Evolutionary conservation across 1,140 invertebrate genomes (phyloP).

Genomic region (Cydia strobilella): DNA sequence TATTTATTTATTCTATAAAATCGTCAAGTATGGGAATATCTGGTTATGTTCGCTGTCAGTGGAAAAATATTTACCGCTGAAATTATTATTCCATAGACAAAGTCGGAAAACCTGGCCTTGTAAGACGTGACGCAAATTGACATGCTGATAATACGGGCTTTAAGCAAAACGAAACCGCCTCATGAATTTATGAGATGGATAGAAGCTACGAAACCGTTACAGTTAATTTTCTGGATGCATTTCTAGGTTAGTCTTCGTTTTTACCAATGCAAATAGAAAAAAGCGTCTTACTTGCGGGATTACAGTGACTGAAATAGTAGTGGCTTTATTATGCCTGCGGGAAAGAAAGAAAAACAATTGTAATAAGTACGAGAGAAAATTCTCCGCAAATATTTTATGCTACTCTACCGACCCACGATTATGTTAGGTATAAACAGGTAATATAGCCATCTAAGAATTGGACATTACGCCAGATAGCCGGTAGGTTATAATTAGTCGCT

Average conservation of each 20-base stretch:
- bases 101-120: background rate
- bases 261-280: conserved; percentile 19
- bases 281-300: conserved; percentile 6
- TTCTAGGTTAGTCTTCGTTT: conserved; percentile 15
- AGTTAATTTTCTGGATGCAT: background rate
- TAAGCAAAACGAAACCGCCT: background rate
- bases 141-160: background rate
- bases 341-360: conserved; percentile 25
- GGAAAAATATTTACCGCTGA: background rate
- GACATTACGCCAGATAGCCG: no score
- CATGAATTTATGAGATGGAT: conserved; percentile 9
- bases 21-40: no score
- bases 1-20: no score
- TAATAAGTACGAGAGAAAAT: conserved; percentile 14
- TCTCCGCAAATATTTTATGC: conserved; percentile 21
- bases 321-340: conserved; percentile 17
- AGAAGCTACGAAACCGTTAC: background rate
- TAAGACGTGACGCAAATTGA: background rate
- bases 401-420: background rate
- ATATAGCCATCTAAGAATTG: no score
- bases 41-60: background rate
- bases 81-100: background rate
- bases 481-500: background rate
- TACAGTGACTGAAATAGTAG: conserved; percentile 25
- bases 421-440: no score